A percentile compares a stretch with the other conserved stretches of the same genome.
These are phyloP conservation scores for Ochropacha duplaris DNA, from an alignment of 2,888 invertebrate genomes.

Conservation along the genomic window DNA sequence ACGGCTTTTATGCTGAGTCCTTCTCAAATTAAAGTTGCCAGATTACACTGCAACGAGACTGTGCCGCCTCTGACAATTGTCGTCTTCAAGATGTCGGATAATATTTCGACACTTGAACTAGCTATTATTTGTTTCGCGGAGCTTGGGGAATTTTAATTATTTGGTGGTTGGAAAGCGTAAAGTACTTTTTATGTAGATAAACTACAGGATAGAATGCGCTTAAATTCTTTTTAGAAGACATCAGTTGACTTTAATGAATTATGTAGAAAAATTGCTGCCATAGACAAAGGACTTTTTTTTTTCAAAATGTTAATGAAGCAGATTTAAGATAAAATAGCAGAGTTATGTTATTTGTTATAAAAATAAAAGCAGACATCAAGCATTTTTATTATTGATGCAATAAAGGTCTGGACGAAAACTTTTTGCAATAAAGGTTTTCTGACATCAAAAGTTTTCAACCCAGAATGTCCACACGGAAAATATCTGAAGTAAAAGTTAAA, in stretches of 20 bases:
- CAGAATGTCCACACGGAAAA: not conserved
- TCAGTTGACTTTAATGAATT: not conserved
- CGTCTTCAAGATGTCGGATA: conserved; percentile 15
- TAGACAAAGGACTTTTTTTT: no score
- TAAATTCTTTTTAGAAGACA: not conserved
- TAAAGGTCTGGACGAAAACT: not conserved
- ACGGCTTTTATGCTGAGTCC: conserved; percentile 52
- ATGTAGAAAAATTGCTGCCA: not conserved
- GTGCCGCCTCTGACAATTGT: conserved; percentile 29
- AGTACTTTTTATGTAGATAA: not conserved
- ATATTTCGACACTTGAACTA: conserved; percentile 6
- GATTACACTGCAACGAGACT: conserved; percentile 47
- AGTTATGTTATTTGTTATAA: no score
- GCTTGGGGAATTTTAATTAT: conserved; percentile 6
- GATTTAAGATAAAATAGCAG: no score
- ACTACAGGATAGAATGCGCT: not conserved
- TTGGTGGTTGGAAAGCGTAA: conserved; percentile 4
- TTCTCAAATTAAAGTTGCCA: conserved; percentile 57
- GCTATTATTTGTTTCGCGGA: not conserved
- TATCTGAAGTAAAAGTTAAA: not conserved
- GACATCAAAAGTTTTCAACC: not conserved
- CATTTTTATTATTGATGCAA: not conserved
- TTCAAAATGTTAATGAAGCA: no score
- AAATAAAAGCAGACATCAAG: no score
- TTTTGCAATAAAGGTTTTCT: not conserved